A percentile compares a stretch with the other conserved stretches of the same genome.
Conservation (phyloP, 2,113 vertebrate species). For the Leptodactylus fuscus region DNA sequence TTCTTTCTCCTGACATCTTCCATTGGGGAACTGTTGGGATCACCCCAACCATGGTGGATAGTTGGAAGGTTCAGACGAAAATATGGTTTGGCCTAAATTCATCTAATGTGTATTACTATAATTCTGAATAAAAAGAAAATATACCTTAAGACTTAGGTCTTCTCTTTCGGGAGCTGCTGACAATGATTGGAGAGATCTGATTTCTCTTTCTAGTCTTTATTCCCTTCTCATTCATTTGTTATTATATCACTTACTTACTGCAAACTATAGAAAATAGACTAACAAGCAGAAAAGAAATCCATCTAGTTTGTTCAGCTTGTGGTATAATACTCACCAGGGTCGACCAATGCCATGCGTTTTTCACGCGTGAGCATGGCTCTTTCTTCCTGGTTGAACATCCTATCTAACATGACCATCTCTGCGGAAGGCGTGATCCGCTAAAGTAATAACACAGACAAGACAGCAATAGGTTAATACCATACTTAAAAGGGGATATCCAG, state of each 20-base stretch:
- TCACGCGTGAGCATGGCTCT: conserved; percentile 89
- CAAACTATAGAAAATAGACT: too few relatives aligned
- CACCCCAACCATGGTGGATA: too few relatives aligned
- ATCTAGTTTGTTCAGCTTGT: background rate
- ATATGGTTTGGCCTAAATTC: too few relatives aligned
- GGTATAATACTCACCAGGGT: conserved; percentile 85
- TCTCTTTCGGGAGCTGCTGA: background rate
- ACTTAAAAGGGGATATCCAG: too few relatives aligned
- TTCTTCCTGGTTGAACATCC: conserved; percentile 98
- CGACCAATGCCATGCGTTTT: conserved; percentile 90
- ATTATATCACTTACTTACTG: background rate
- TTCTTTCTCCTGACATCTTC: too few relatives aligned
- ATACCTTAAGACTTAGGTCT: background rate
- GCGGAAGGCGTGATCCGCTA: conserved; percentile 92
- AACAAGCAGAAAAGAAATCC: too few relatives aligned
- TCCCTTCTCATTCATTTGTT: background rate
- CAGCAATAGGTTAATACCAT: background rate
- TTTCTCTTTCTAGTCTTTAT: background rate
- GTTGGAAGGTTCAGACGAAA: too few relatives aligned
- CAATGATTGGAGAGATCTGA: background rate
- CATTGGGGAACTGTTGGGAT: too few relatives aligned
- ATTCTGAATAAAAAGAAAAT: too few relatives aligned
- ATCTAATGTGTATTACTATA: too few relatives aligned
- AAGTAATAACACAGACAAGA: background rate
- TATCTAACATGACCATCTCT: conserved; percentile 98